Evolutionary conservation across 2,888 invertebrate species (phyloP).

Genomic region (Incurvaria masculella): DNA sequence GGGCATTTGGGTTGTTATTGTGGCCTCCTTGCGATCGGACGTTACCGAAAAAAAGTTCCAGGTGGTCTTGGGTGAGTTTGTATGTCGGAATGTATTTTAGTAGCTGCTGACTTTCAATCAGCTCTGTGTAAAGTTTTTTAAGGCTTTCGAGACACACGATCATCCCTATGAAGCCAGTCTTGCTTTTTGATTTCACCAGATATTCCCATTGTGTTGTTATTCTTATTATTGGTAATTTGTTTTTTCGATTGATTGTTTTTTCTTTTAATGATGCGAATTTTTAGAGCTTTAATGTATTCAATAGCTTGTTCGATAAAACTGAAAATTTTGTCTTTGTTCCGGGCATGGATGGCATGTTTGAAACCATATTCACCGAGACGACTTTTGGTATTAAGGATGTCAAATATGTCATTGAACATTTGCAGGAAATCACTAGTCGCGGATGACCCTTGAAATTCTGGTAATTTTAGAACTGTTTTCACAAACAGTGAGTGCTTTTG

Average conservation of each 20-base stretch:
- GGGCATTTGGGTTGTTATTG: not conserved
- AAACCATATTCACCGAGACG: not conserved
- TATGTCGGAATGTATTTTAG: not conserved
- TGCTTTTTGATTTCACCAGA: not conserved
- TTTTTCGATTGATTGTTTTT: not conserved
- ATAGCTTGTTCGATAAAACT: not conserved
- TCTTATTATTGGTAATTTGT: not conserved
- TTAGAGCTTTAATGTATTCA: not conserved
- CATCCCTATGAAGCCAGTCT: not conserved
- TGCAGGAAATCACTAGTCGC: not conserved
- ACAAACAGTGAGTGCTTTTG: not conserved
- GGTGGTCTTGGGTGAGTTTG: not conserved
- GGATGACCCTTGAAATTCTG: not conserved
- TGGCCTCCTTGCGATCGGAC: not conserved
- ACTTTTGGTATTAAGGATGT: not conserved
- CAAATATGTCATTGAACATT: not conserved
- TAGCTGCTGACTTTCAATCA: too few relatives aligned
- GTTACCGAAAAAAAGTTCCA: not conserved
- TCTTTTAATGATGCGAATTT: not conserved
- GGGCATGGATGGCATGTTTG: not conserved
- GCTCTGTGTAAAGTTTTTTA: too few relatives aligned
- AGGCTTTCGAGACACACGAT: not conserved
- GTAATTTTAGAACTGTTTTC: not conserved
- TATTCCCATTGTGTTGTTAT: not conserved
- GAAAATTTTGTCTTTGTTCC: not conserved